These are phyloP conservation scores for Ameiurus melas DNA, from an alignment of 2,113 vertebrate species.

Conservation along the genomic window DNA sequence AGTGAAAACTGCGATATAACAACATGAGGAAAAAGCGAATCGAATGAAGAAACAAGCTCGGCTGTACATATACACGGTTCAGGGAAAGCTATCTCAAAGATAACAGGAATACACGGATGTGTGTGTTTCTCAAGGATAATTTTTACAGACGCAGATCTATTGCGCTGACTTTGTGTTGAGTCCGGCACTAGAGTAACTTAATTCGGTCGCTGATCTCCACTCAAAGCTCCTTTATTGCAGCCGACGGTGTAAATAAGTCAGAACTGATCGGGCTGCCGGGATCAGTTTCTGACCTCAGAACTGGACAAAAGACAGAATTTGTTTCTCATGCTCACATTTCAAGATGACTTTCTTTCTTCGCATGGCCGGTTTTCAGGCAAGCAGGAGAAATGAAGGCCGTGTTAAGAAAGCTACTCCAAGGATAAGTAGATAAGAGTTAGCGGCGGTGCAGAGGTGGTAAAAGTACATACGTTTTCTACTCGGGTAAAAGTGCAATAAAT, in stretches of 20 bases:
- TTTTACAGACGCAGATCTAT: slow-evolving; percentile 25
- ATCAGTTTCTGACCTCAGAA: slow-evolving; percentile 50
- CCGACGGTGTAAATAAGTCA: slow-evolving; percentile 47
- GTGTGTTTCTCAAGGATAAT: slow-evolving; percentile 2
- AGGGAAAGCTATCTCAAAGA: neutral
- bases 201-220: slow-evolving; percentile 22
- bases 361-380: neutral
- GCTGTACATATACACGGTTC: neutral
- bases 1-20: no score
- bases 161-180: slow-evolving; percentile 2
- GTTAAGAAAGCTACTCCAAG: neutral
- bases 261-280: slow-evolving; percentile 15
- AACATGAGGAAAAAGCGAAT: neutral
- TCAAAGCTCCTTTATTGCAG: slow-evolving; percentile 40
- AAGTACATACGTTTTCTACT: neutral
- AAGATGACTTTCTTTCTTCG: slow-evolving; percentile 31
- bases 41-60: neutral
- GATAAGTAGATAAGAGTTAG: neutral
- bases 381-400: neutral
- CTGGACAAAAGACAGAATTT: slow-evolving; percentile 49
- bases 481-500: neutral
- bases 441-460: neutral
- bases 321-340: slow-evolving; percentile 50
- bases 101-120: neutral
- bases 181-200: slow-evolving; percentile 34